phyloP scores from a whole-genome alignment of 2,113 vertebrate genomes.

The Butorides virescens region DNA sequence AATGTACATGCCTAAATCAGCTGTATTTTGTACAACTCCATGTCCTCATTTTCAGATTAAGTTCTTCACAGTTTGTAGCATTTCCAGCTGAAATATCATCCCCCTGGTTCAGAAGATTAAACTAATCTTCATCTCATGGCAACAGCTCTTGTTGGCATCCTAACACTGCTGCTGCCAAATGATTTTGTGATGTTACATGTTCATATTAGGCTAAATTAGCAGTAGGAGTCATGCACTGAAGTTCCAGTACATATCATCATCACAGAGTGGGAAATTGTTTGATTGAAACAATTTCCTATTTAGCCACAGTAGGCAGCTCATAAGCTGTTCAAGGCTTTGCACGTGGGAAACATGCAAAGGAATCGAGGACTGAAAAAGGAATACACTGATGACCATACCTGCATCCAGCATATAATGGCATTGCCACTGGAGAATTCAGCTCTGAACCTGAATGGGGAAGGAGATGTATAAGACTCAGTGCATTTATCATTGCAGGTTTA shows the following conservation, averaged over 20 bases:
- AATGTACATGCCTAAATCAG: background rate
- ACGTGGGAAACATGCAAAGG: background rate
- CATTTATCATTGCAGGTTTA: background rate
- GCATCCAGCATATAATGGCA: background rate
- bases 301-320: background rate
- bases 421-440: background rate
- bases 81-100: background rate
- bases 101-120: background rate
- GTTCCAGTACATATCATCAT: background rate
- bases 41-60: background rate
- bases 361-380: background rate
- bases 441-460: background rate
- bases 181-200: background rate
- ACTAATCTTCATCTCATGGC: background rate
- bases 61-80: background rate
- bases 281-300: background rate
- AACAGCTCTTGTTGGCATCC: background rate
- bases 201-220: background rate
- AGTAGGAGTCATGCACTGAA: background rate
- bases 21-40: background rate
- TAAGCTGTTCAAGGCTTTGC: background rate
- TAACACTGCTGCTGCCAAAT: background rate
- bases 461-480: background rate
- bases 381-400: background rate
- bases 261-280: background rate